These are phyloP conservation scores for Caloenas nicobarica DNA, from an alignment of 2,113 vertebrate genomes.

Conservation along the genomic window DNA sequence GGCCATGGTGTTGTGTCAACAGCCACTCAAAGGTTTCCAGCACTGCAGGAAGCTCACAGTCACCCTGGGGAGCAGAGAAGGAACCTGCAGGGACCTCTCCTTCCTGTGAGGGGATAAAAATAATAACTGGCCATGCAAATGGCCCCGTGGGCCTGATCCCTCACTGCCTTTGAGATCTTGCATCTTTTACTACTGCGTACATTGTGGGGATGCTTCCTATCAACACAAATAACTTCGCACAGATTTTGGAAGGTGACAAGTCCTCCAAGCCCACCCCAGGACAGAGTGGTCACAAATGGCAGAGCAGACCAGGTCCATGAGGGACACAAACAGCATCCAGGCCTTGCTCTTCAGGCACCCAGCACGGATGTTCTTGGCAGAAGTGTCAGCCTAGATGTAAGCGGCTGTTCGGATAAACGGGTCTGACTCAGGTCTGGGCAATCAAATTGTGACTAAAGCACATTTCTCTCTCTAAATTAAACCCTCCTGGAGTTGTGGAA, in stretches of 20 bases:
- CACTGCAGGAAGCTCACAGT: background rate
- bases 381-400: background rate
- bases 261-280: background rate
- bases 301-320: background rate
- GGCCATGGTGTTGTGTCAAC: background rate
- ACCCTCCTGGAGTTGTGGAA: background rate
- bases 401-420: background rate
- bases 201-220: background rate
- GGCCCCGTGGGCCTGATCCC: background rate
- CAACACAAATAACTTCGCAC: background rate
- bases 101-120: background rate
- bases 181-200: no score
- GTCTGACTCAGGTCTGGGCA: background rate
- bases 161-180: background rate
- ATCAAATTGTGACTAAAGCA: background rate
- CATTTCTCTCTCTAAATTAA: background rate
- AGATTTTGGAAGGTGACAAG: background rate
- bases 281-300: background rate
- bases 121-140: background rate
- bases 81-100: background rate
- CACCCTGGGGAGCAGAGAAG: background rate
- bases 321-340: background rate
- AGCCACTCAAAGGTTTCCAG: background rate
- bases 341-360: background rate
- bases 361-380: fast-evolving